phyloP scores from a whole-genome alignment of 2,797 vertebrate species.

The Peromyscus aztecus region DNA sequence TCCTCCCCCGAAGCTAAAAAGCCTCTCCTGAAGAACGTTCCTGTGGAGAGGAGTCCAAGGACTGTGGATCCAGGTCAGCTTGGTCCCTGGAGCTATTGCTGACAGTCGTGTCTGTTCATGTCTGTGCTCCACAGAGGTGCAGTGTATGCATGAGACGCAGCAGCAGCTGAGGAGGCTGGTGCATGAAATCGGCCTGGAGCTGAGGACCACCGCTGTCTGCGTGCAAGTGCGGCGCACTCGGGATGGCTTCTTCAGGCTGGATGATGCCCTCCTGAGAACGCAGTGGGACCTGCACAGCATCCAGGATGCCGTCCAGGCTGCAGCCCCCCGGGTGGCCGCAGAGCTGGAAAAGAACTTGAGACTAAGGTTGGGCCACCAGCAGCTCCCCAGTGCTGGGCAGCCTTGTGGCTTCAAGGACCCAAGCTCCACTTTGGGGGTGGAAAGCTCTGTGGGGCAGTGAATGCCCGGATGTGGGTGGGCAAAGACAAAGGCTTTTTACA shows the following conservation, averaged over 20 bases:
- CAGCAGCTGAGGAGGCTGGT: constrained; percentile 93
- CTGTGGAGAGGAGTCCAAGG: neutral
- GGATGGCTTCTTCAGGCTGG: constrained; percentile 92
- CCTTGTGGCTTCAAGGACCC: neutral
- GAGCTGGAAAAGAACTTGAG: constrained; percentile 81
- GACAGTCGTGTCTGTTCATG: neutral
- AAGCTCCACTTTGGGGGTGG: neutral
- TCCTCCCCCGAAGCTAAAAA: neutral
- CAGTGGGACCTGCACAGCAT: constrained; percentile 92
- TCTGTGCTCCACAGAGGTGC: constrained; percentile 91
- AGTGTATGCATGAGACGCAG: constrained; percentile 96
- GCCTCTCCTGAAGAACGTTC: neutral
- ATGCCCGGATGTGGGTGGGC: neutral
- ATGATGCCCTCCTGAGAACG: constrained; percentile 90
- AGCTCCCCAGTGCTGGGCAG: neutral
- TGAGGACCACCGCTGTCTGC: constrained; percentile 94
- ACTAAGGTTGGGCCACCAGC: neutral
- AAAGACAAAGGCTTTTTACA: neutral
- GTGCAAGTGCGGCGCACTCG: constrained; percentile 92
- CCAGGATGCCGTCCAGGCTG: constrained; percentile 86
- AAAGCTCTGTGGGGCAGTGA: neutral
- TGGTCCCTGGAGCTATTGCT: neutral
- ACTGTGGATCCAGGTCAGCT: neutral
- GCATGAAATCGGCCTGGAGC: constrained; percentile 96
- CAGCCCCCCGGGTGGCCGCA: constrained; percentile 76